A percentile compares a stretch with the other conserved stretches of the same genome.
These are phyloP conservation scores for Aurelia sp. DNA, from an alignment of 30 jellyfish, hydroid and myxozoan genomes.

Conservation along the genomic window DNA sequence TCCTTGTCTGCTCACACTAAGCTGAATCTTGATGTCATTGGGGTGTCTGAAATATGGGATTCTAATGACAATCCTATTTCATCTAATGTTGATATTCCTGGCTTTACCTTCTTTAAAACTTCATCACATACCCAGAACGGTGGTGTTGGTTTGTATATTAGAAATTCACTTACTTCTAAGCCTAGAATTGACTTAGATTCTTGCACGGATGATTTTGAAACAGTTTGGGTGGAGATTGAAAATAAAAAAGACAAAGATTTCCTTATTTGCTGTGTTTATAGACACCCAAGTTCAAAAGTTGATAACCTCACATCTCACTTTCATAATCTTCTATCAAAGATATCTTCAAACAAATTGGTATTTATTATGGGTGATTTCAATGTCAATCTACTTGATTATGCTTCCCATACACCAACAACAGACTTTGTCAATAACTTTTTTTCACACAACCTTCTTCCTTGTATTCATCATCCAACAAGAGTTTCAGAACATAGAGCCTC, in stretches of 20 bases:
- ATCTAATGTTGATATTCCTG: too few relatives aligned
- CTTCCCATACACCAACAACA: constrained; percentile 53
- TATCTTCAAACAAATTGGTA: not conserved
- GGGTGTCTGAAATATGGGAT: too few relatives aligned
- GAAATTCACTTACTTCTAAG: constrained; percentile 23
- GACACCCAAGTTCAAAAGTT: constrained; percentile 41
- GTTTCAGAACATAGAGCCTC: constrained; percentile 36
- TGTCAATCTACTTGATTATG: constrained; percentile 35
- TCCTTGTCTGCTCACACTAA: constrained; percentile 39
- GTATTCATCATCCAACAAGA: constrained; percentile 44
- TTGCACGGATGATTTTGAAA: constrained; percentile 12
- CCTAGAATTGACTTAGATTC: constrained; percentile 54
- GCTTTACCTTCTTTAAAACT: constrained; percentile 9
- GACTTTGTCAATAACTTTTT: constrained; percentile 18
- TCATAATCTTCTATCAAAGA: constrained; percentile 27
- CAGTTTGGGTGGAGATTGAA: too few relatives aligned
- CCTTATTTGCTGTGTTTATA: constrained; percentile 33
- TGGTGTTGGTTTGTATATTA: constrained; percentile 61
- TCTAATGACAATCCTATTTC: too few relatives aligned
- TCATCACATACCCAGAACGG: constrained; percentile 26
- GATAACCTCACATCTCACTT: constrained; percentile 40
- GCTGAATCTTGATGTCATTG: constrained; percentile 14
- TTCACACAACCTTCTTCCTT: constrained; percentile 28
- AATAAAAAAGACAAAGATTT: not conserved
- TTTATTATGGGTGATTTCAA: not conserved